Evolutionary conservation across 2,888 invertebrate genomes (phyloP).

Genomic region (Hypena proboscidalis): DNA sequence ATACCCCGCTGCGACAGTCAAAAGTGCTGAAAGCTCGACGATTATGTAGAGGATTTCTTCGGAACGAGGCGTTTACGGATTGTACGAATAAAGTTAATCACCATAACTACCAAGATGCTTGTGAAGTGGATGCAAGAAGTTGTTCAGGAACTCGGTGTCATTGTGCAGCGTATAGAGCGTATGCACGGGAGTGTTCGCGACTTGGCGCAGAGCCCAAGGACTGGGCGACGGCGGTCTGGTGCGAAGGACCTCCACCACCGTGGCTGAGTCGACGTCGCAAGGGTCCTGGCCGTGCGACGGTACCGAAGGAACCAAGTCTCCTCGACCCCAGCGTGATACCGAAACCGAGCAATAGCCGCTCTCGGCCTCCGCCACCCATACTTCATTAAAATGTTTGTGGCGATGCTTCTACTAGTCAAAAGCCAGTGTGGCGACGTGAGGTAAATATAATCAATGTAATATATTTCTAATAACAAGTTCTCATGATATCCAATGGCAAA

Average conservation of each 20-base stretch:
- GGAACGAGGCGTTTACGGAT: slow-evolving; percentile 87
- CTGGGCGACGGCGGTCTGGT: slow-evolving; percentile 90
- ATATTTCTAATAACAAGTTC: slow-evolving; percentile 6
- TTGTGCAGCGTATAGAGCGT: slow-evolving; percentile 95
- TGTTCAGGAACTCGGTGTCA: slow-evolving; percentile 93
- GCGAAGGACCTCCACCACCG: slow-evolving; percentile 78
- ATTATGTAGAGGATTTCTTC: slow-evolving; percentile 81
- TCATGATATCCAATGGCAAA: slow-evolving; percentile 1
- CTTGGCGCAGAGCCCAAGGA: slow-evolving; percentile 89
- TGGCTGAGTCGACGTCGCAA: slow-evolving; percentile 67
- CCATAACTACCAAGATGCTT: slow-evolving; percentile 93
- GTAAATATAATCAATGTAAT: slow-evolving; percentile 53
- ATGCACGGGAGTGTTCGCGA: slow-evolving; percentile 94
- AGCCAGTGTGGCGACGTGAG: slow-evolving; percentile 74
- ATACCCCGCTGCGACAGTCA: slow-evolving; percentile 81
- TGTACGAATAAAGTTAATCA: slow-evolving; percentile 93
- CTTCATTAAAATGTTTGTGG: slow-evolving; percentile 63
- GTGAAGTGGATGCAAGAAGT: slow-evolving; percentile 94
- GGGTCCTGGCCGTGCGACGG: slow-evolving; percentile 35
- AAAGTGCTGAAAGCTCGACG: slow-evolving; percentile 72
- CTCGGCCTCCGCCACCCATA: slow-evolving; percentile 78
- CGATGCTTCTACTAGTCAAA: slow-evolving; percentile 79
- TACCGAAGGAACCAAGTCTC: slow-evolving; percentile 43
- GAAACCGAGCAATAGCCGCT: slow-evolving; percentile 64
- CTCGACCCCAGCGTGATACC: slow-evolving; percentile 62